Conservation (phyloP, 1,140 invertebrate species). For the Muscidifurax raptorellus region DNA sequence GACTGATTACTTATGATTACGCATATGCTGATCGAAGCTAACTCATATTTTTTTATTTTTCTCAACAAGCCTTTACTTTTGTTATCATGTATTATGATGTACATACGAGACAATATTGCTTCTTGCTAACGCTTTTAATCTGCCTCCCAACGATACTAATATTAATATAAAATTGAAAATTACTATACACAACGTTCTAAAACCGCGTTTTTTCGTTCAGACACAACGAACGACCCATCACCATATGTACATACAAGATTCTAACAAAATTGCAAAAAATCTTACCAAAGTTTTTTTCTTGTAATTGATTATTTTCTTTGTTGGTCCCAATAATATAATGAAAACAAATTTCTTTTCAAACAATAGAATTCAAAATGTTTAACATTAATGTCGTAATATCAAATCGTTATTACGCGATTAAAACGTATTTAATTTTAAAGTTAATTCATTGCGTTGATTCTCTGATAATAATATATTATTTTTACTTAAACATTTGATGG, state of each 20-base stretch:
- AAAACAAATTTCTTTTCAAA: not conserved
- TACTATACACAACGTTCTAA: conserved; percentile 46
- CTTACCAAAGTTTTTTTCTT: conserved; percentile 20
- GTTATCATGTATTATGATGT: not conserved
- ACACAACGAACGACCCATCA: conserved; percentile 34
- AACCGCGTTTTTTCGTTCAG: conserved; percentile 12
- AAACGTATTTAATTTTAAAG: conserved; percentile 4
- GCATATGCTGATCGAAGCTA: conserved; percentile 14
- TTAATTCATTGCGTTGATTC: not conserved
- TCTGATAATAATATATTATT: not conserved
- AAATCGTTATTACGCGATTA: not conserved
- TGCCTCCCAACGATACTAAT: conserved; percentile 36
- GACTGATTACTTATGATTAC: conserved; percentile 4
- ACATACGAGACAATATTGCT: conserved; percentile 38
- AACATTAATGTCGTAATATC: not conserved
- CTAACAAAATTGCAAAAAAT: conserved; percentile 38
- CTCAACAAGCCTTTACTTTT: conserved; percentile 28
- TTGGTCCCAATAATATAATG: conserved; percentile 35
- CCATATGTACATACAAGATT: conserved; percentile 45
- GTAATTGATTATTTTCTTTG: conserved; percentile 12
- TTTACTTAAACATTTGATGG: not conserved
- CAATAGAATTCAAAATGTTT: not conserved
- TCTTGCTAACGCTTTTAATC: conserved; percentile 11
- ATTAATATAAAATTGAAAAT: conserved; percentile 48
- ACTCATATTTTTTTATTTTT: not conserved